These are phyloP conservation scores for Lasioglossum vierecki DNA, from an alignment of 2,888 invertebrate species.

Conservation along the genomic window DNA sequence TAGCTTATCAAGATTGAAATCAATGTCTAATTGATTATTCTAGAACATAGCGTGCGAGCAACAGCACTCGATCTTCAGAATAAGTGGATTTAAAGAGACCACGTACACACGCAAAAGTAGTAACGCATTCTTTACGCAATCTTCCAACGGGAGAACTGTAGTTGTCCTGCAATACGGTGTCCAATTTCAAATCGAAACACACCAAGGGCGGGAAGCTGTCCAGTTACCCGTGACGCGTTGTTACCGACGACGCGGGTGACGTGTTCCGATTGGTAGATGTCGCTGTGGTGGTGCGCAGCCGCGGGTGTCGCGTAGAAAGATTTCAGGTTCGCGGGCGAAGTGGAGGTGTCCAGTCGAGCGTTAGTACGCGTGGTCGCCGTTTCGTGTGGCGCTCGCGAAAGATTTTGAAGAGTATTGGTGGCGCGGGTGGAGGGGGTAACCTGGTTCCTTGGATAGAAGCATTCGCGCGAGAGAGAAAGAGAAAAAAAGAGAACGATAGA, in stretches of 20 bases:
- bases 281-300: conserved; percentile 54
- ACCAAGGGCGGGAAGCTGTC: background rate
- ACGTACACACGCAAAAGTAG: background rate
- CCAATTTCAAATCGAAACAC: background rate
- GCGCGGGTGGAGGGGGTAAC: conserved; percentile 44
- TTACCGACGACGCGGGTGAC: conserved; percentile 52
- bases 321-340: conserved; percentile 33
- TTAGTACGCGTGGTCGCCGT: conserved; percentile 61
- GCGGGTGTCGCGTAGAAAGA: conserved; percentile 22
- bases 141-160: background rate
- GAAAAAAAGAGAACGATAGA: conserved; percentile 45
- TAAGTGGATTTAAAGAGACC: background rate
- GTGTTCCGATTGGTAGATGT: conserved; percentile 34
- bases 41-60: background rate
- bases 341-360: conserved; percentile 47
- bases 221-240: conserved; percentile 24
- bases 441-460: conserved; percentile 44
- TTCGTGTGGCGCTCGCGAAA: conserved; percentile 51
- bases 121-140: background rate
- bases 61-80: background rate
- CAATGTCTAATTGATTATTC: background rate
- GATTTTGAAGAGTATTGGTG: conserved; percentile 15
- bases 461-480: background rate
- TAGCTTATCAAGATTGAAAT: background rate
- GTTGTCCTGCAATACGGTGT: background rate